Evolutionary conservation across 2,888 invertebrate species (phyloP), one percentile per base, ranked within the genome.

Genomic region (Ophion ellenae): DNA sequence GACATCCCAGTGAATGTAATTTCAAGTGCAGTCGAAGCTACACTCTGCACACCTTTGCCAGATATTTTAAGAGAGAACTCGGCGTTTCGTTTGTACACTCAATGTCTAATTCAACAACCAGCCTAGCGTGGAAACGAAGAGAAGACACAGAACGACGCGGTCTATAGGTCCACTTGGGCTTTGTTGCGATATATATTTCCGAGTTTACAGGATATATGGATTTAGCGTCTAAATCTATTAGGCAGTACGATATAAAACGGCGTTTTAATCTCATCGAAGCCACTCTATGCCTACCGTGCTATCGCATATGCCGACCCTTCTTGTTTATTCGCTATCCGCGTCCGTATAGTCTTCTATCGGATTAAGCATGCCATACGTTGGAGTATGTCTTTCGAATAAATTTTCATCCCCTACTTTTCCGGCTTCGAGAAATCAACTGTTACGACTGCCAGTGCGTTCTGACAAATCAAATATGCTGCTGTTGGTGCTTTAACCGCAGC

Each of bases 301-400:
- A 81, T 75, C 64, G 70, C 69, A 85, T 81, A 75, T 69, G 66
- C n/a, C 40, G 45, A 78, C 36, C 78, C 63, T n/a, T n/a, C 63
- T 24, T 28, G 66, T 40, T 64, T 53, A 17, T 59, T 81, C 59
- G 66, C 61, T 66, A 40, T 20, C 32, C 24, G 47, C 69, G 63
- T 69, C 57, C 71, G 78, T 45, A 85, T 70, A 81, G 74, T 64
- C 64, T 24, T 63, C 24, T 40, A 20, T 66, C 66, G 69, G 20
- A 45, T 76, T 53, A 9, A 45, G 40, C 11, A 76, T 74, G 57
- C 57, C 11, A 76, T 74, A 66, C 57, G 40, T 64, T 17, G n/a
- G 76, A 40, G 61, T 59, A 61, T 14, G 53, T 71, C 45, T 36
- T 73, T 36, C 32, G 32, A 64, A 14, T 64, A 28, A 40, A 71